Evolutionary conservation across 2,113 vertebrate genomes (phyloP).

Genomic region (Gasterosteus aculeatus): DNA sequence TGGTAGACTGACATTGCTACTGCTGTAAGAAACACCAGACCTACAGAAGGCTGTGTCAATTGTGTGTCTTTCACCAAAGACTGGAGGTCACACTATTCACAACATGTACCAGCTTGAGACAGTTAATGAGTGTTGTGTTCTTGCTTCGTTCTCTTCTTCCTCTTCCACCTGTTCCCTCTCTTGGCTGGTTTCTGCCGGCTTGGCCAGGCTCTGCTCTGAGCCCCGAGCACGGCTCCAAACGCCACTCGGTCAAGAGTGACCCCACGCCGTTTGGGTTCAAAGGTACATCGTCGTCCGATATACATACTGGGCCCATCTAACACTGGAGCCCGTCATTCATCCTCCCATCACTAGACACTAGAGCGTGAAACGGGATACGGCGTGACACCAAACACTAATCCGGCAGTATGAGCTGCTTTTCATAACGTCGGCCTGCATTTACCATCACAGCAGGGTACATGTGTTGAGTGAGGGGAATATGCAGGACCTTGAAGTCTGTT

Average conservation of each 20-base stretch:
- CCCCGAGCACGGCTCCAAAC: slow-evolving; percentile 93
- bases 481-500: not conserved
- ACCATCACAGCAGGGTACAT: not conserved
- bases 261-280: slow-evolving; percentile 94
- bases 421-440: not conserved
- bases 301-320: not conserved
- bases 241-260: slow-evolving; percentile 95
- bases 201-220: slow-evolving; percentile 90
- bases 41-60: not conserved
- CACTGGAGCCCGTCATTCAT: slow-evolving; percentile 18
- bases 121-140: not conserved
- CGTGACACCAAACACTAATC: not conserved
- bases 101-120: not conserved
- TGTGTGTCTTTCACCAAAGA: not conserved
- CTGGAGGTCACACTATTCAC: not conserved
- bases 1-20: slow-evolving; percentile 70
- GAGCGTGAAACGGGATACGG: not conserved
- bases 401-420: not conserved
- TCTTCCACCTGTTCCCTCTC: slow-evolving; percentile 54
- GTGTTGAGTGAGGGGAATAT: slow-evolving; percentile 3
- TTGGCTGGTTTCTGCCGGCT: slow-evolving; percentile 46
- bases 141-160: slow-evolving; percentile 15
- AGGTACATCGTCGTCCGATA: slow-evolving; percentile 80
- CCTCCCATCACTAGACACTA: slow-evolving; percentile 11
- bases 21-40: not conserved